A percentile compares a stretch with the other conserved stretches of the same genome.
Conservation (phyloP, 2,113 vertebrate genomes). For the Laterallus jamaicensis region DNA sequence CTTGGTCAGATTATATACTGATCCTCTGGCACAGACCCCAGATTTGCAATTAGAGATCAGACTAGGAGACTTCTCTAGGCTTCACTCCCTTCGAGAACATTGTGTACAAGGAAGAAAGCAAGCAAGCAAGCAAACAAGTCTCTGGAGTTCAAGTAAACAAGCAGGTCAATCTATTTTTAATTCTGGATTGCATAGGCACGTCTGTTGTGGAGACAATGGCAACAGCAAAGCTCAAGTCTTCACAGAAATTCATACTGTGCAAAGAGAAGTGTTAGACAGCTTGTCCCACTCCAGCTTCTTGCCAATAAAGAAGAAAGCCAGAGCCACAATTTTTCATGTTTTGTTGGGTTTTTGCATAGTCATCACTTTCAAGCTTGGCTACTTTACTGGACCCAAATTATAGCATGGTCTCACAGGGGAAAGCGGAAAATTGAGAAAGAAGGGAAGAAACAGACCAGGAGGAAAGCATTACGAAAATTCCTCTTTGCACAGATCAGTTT, state of each 20-base stretch:
- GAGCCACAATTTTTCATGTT: not conserved
- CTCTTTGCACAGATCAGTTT: not conserved
- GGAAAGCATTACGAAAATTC: not conserved
- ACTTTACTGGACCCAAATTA: not conserved
- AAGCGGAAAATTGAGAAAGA: not conserved
- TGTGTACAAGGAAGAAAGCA: not conserved
- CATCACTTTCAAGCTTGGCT: not conserved
- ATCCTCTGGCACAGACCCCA: not conserved
- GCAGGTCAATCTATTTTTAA: not conserved
- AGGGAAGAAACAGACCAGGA: not conserved
- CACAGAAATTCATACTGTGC: not conserved
- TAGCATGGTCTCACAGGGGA: not conserved
- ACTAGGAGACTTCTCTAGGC: not conserved
- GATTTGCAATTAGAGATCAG: not conserved
- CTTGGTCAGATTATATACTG: not conserved
- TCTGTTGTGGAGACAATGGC: not conserved
- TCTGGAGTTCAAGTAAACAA: not conserved
- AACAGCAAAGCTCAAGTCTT: not conserved
- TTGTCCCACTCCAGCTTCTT: not conserved
- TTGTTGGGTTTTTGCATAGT: not conserved
- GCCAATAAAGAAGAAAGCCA: not conserved
- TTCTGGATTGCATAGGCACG: not conserved
- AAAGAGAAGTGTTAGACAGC: not conserved
- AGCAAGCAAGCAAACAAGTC: not conserved
- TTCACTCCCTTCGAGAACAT: not conserved